A percentile compares a stretch with the other conserved stretches of the same genome.
phyloP scores from a whole-genome alignment of 2,888 invertebrate species.

The Alsophila aescularia region DNA sequence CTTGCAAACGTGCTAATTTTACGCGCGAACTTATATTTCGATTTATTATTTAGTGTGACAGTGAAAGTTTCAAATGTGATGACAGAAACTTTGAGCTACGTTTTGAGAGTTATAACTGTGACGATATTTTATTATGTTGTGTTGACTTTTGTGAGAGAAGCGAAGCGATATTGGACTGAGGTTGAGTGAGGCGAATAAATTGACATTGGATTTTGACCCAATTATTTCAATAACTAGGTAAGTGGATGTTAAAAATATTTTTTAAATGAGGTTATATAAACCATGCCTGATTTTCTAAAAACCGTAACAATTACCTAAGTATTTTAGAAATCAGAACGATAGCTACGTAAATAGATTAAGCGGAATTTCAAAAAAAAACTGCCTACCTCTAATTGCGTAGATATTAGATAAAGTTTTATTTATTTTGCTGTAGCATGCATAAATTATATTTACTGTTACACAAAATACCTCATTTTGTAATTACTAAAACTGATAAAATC shows the following conservation, averaged over 20 bases:
- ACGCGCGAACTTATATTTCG: slow-evolving; percentile 45
- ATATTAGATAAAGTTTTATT: too few species aligned
- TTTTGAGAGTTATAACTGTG: slow-evolving; percentile 62
- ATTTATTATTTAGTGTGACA: slow-evolving; percentile 20
- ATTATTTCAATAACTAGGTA: slow-evolving; percentile 41
- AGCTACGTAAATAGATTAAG: too few species aligned
- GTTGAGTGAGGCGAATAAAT: slow-evolving; percentile 41
- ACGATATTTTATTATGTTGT: slow-evolving; percentile 70
- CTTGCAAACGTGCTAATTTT: slow-evolving; percentile 31
- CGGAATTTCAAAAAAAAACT: too few species aligned
- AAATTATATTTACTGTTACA: too few species aligned
- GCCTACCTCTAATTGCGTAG: too few species aligned
- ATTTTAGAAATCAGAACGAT: too few species aligned
- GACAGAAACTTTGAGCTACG: slow-evolving; percentile 68
- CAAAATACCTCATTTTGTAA: too few species aligned
- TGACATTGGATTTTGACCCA: slow-evolving; percentile 45
- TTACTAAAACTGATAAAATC: too few species aligned
- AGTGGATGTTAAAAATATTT: slow-evolving; percentile 34
- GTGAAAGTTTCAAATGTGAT: slow-evolving; percentile 59
- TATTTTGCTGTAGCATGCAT: too few species aligned
- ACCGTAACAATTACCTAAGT: too few species aligned
- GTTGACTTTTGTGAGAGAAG: slow-evolving; percentile 68
- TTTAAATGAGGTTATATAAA: not conserved
- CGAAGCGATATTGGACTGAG: slow-evolving; percentile 64
- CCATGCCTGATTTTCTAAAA: too few species aligned